Evolutionary conservation across 2,113 vertebrate genomes (phyloP).

Genomic region (Poecilia latipinna): DNA sequence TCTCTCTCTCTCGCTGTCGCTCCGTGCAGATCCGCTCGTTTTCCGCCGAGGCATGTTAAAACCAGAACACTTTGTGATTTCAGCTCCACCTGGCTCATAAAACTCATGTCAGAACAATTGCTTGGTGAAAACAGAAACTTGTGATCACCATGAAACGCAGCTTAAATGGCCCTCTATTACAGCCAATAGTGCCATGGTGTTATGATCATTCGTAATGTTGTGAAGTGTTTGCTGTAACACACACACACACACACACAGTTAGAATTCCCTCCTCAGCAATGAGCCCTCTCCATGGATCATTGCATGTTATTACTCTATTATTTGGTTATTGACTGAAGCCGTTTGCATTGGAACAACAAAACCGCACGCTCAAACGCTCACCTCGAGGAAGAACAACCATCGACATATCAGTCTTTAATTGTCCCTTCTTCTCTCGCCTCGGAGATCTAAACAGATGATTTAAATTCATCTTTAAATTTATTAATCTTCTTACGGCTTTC

Average conservation of each 20-base stretch:
- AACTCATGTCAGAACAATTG: slow-evolving; percentile 8
- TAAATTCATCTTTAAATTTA: neutral
- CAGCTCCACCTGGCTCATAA: neutral
- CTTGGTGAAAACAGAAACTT: slow-evolving; percentile 2
- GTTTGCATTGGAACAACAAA: slow-evolving; percentile 21
- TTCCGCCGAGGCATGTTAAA: neutral
- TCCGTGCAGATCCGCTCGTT: neutral
- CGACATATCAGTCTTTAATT: neutral
- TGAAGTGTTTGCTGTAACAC: slow-evolving; percentile 10
- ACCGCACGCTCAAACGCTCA: neutral
- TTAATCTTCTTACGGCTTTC: neutral
- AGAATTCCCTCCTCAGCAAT: slow-evolving; percentile 46
- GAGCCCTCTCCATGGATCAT: slow-evolving; percentile 47
- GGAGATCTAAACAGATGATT: neutral
- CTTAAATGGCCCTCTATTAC: slow-evolving; percentile 30
- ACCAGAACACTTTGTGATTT: slow-evolving; percentile 9
- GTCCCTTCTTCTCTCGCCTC: neutral
- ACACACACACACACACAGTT: slow-evolving; percentile 11
- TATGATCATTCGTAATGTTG: slow-evolving; percentile 33
- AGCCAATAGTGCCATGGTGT: slow-evolving; percentile 23
- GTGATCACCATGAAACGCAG: slow-evolving; percentile 31
- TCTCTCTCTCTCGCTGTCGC: neutral
- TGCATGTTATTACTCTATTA: slow-evolving; percentile 42
- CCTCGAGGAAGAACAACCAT: neutral
- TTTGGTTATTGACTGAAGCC: slow-evolving; percentile 44